Percentiles rank a stretch among this genome's conserved stretches.
Conservation (phyloP, 2,113 vertebrate genomes). For the Ammospiza caudacuta region DNA sequence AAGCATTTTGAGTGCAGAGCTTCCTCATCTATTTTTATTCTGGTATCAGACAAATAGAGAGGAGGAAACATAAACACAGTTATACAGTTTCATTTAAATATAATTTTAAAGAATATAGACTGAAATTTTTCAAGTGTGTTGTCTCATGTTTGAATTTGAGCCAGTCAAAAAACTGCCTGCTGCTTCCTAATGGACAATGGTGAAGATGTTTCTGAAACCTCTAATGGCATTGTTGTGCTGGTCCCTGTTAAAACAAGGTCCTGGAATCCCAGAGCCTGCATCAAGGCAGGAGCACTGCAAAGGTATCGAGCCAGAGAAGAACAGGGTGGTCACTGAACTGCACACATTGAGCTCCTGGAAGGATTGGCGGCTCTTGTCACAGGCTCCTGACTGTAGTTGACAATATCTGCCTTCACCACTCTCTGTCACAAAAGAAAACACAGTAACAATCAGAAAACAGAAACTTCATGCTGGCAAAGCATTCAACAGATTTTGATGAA, state of each 20-base stretch:
- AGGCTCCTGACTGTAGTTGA: conserved; percentile 98
- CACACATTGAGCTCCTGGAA: conserved; percentile 95
- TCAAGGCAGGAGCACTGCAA: conserved; percentile 42
- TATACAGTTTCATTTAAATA: conserved; percentile 39
- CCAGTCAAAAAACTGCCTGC: conserved; percentile 31
- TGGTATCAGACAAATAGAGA: background rate
- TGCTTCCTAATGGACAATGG: conserved; percentile 9
- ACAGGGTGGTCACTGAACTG: conserved; percentile 74
- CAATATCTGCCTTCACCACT: conserved; percentile 98
- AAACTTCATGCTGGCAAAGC: conserved; percentile 5
- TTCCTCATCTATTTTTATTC: background rate
- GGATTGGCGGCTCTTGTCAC: conserved; percentile 86
- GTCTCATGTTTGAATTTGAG: conserved; percentile 31
- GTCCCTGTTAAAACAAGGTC: conserved; percentile 61
- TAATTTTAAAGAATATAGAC: conserved; percentile 49
- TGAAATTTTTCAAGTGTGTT: conserved; percentile 53
- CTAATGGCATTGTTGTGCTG: conserved; percentile 46
- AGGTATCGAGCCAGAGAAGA: background rate
- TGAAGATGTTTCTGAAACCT: conserved; percentile 14
- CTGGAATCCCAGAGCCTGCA: conserved; percentile 7
- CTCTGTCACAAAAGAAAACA: conserved; percentile 81
- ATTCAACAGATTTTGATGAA: conserved; percentile 36
- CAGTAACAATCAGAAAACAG: conserved; percentile 52
- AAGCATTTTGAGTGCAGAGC: background rate
- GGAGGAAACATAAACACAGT: conserved; percentile 7